A percentile compares a stretch with the other conserved stretches of the same genome.
Evolutionary conservation across 2,797 vertebrate genomes (phyloP).

Genomic region (Enoplosus armatus): DNA sequence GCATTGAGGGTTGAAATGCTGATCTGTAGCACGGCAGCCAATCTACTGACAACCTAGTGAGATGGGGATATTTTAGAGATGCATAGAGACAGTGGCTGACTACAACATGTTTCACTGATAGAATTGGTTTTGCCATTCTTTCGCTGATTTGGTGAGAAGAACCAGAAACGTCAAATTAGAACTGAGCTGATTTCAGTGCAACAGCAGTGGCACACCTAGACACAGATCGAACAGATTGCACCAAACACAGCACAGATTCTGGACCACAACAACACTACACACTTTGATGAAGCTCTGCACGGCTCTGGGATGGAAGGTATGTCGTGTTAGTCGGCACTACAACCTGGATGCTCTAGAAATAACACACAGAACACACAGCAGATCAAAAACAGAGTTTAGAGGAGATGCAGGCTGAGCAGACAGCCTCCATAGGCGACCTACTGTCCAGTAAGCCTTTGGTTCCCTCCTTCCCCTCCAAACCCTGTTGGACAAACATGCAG

Average conservation of each 20-base stretch:
- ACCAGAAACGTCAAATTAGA: slow-evolving; percentile 64
- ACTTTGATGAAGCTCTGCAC: slow-evolving; percentile 73
- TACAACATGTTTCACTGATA: slow-evolving; percentile 57
- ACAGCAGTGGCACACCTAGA: slow-evolving; percentile 79
- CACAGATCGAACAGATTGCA: slow-evolving; percentile 77
- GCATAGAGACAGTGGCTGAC: slow-evolving; percentile 57
- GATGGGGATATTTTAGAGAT: slow-evolving; percentile 58
- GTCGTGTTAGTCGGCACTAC: slow-evolving; percentile 78
- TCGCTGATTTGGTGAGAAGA: slow-evolving; percentile 57
- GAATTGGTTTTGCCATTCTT: slow-evolving; percentile 51
- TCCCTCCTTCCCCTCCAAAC: slow-evolving; percentile 82
- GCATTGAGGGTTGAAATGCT: slow-evolving; percentile 71
- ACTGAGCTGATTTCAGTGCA: slow-evolving; percentile 68
- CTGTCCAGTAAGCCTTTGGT: slow-evolving; percentile 65
- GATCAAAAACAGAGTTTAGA: slow-evolving; percentile 83
- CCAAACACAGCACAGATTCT: slow-evolving; percentile 72
- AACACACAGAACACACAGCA: slow-evolving; percentile 65
- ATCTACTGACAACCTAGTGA: slow-evolving; percentile 74
- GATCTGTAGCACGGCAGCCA: slow-evolving; percentile 82
- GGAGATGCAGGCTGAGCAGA: slow-evolving; percentile 79
- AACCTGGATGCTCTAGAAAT: slow-evolving; percentile 76
- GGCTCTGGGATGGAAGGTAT: slow-evolving; percentile 75
- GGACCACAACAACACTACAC: slow-evolving; percentile 66
- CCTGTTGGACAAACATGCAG: slow-evolving; percentile 83
- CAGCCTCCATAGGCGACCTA: slow-evolving; percentile 62